Percentiles rank a stretch among this genome's conserved stretches.
Evolutionary conservation across 2,888 invertebrate species (phyloP).

Genomic region (Polyploca ridens): DNA sequence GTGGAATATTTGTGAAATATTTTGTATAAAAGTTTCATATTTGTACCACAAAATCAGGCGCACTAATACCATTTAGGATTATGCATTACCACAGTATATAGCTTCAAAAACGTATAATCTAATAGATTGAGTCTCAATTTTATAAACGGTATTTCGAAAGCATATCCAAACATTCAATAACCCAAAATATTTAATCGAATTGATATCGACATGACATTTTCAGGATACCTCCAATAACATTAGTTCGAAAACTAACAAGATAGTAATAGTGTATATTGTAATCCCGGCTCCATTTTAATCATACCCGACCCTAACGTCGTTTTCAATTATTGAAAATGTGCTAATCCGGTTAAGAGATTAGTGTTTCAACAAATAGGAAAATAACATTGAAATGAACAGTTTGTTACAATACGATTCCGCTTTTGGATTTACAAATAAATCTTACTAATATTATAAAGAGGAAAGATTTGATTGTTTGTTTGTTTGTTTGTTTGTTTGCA

Average conservation of each 20-base stretch:
- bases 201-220: conserved; percentile 22
- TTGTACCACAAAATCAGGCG: no score
- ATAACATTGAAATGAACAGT: neutral
- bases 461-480: no score
- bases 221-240: conserved; percentile 21
- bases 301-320: conserved; percentile 30
- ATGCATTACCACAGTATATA: no score
- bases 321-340: conserved; percentile 42
- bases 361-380: conserved; percentile 4
- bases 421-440: conserved; percentile 4
- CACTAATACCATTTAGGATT: no score
- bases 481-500: no score
- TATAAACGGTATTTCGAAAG: neutral
- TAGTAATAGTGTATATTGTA: conserved; percentile 21
- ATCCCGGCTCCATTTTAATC: conserved; percentile 19
- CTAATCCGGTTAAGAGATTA: conserved; percentile 31
- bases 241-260: conserved; percentile 15
- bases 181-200: neutral
- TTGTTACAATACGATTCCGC: neutral
- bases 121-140: neutral
- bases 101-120: neutral
- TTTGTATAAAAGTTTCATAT: no score
- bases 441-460: no score
- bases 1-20: neutral
- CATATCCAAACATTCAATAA: neutral